These are phyloP conservation scores for Uropsilus gracilis DNA, from an alignment of 2,113 vertebrate species.

Conservation along the genomic window DNA sequence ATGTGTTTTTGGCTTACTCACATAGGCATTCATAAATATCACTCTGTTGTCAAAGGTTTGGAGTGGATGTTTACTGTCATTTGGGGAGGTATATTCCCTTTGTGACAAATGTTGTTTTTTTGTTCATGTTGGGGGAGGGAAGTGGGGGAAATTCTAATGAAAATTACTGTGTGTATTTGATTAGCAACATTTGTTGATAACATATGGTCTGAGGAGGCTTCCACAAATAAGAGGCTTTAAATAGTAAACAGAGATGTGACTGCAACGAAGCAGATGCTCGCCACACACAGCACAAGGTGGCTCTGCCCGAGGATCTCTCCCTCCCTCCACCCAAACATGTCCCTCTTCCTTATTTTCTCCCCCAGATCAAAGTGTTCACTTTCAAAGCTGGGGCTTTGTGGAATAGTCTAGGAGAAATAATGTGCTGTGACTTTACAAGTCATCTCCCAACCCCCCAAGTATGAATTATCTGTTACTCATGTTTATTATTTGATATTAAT, in stretches of 20 bases:
- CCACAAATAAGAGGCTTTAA: conserved; percentile 90
- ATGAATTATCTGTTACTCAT: conserved; percentile 67
- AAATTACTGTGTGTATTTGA: conserved; percentile 90
- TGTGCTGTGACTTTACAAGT: conserved; percentile 72
- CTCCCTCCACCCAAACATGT: conserved; percentile 41
- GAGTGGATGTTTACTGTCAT: conserved; percentile 81
- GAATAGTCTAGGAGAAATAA: conserved; percentile 48
- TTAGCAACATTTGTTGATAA: conserved; percentile 90
- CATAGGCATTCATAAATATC: conserved; percentile 67
- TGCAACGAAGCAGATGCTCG: conserved; percentile 86
- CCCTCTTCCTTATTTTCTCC: conserved; percentile 47
- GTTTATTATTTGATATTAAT: conserved; percentile 69
- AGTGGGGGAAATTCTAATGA: conserved; percentile 83
- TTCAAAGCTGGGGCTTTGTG: conserved; percentile 51
- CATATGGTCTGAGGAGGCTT: conserved; percentile 90
- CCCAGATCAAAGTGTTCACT: conserved; percentile 52
- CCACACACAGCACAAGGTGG: conserved; percentile 77
- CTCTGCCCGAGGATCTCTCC: conserved; percentile 51
- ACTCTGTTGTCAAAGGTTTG: conserved; percentile 82
- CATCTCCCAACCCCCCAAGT: conserved; percentile 53
- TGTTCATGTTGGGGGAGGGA: conserved; percentile 77
- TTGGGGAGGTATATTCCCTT: conserved; percentile 86
- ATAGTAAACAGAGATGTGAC: conserved; percentile 88
- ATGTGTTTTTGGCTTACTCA: conserved; percentile 74
- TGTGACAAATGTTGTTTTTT: conserved; percentile 82